Conservation (phyloP, 2,113 vertebrate species). For the Stictonetta naevosa region DNA sequence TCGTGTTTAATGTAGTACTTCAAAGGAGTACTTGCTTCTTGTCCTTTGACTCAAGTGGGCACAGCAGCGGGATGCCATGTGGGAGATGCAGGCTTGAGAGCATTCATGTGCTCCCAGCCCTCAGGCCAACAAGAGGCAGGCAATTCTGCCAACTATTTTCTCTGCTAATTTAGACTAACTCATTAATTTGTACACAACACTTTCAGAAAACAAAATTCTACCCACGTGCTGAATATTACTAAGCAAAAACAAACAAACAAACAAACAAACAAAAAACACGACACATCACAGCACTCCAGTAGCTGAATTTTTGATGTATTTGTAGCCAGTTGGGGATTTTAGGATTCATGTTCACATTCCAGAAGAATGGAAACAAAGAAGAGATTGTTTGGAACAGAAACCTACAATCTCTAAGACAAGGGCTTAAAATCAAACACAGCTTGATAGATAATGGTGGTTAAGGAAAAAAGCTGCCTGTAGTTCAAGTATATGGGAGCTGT, state of each 20-base stretch:
- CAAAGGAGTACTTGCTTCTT: conserved; percentile 75
- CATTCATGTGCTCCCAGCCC: neutral
- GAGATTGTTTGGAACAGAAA: neutral
- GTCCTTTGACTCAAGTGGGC: conserved; percentile 67
- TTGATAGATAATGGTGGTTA: accelerated
- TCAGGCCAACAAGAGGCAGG: neutral
- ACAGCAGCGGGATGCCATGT: conserved; percentile 49
- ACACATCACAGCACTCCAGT: no score
- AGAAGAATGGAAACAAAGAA: neutral
- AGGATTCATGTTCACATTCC: neutral
- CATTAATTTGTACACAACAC: neutral
- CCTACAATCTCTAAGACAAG: neutral
- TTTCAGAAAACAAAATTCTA: neutral
- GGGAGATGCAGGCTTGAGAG: conserved; percentile 39
- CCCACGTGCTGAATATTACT: neutral
- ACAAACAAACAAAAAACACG: no score
- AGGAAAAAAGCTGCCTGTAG: neutral
- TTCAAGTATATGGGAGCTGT: neutral
- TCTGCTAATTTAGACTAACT: conserved; percentile 10
- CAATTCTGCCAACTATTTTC: neutral
- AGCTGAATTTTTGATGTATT: neutral
- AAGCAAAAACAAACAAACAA: neutral
- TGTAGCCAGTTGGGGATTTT: neutral
- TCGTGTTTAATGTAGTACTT: conserved; percentile 77
- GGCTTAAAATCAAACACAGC: neutral